Conservation (phyloP, 2,113 vertebrate species). For the Eonycteris spelaea region DNA sequence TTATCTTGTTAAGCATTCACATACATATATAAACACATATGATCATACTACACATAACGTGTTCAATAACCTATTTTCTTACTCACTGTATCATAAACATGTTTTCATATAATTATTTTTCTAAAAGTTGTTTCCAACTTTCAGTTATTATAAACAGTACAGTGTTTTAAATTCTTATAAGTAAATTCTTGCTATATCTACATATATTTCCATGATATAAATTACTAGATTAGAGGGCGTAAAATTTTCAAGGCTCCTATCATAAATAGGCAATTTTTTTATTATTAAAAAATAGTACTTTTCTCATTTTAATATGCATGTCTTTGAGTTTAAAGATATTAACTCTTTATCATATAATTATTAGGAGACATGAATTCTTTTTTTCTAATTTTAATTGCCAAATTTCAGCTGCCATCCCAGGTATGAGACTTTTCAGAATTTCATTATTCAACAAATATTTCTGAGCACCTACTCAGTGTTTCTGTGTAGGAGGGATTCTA, state of each 20-base stretch:
- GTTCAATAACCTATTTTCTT: background rate
- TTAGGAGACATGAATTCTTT: background rate
- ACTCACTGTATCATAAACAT: background rate
- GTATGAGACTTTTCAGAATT: background rate
- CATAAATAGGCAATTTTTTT: background rate
- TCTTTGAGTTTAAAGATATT: background rate
- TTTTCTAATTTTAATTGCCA: background rate
- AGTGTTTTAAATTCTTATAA: background rate
- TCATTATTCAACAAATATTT: background rate
- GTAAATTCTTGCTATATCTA: background rate
- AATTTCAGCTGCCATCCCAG: background rate
- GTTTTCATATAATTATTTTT: background rate
- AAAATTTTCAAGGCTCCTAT: background rate
- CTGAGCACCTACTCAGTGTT: background rate
- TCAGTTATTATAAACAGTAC: background rate
- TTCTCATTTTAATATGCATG: background rate
- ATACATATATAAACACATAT: background rate
- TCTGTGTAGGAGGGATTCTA: background rate
- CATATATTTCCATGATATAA: background rate
- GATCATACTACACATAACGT: background rate
- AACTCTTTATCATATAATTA: background rate
- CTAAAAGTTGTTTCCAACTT: background rate
- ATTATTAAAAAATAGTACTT: slow-evolving; percentile 13
- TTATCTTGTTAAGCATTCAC: background rate
- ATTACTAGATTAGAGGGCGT: background rate